Evolutionary conservation across 2,888 invertebrate genomes (phyloP).

Genomic region (Blastobasis lacticolella): DNA sequence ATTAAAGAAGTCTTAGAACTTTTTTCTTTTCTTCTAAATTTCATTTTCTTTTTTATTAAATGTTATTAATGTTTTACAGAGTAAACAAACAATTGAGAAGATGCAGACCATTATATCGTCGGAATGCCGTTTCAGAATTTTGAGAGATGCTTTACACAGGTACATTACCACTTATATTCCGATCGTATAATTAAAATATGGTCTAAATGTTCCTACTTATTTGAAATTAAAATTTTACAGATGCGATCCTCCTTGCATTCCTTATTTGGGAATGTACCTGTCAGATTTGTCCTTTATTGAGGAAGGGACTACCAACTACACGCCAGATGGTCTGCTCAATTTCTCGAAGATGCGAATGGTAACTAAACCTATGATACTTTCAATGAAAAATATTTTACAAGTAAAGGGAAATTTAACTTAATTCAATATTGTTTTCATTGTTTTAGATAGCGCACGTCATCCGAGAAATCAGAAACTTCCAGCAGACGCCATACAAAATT

Average conservation of each 20-base stretch:
- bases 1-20: too few relatives aligned
- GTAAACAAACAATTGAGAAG: constrained; percentile 89
- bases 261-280: constrained; percentile 90
- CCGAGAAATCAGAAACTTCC: constrained; percentile 91
- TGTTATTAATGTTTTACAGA: constrained; percentile 67
- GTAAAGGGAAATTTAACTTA: too few relatives aligned
- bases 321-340: constrained; percentile 90
- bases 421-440: neutral
- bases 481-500: constrained; percentile 93
- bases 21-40: too few relatives aligned
- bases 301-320: constrained; percentile 93
- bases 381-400: neutral
- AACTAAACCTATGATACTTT: constrained; percentile 21
- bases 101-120: constrained; percentile 90
- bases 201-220: too few relatives aligned
- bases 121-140: constrained; percentile 89
- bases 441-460: constrained; percentile 91
- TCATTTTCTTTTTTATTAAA: too few relatives aligned
- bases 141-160: constrained; percentile 89
- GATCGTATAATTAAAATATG: neutral
- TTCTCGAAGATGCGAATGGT: constrained; percentile 98
- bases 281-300: constrained; percentile 94
- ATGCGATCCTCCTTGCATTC: constrained; percentile 91
- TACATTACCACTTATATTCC: constrained; percentile 12
- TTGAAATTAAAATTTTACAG: constrained; percentile 37